These are phyloP conservation scores for Ginglymostoma cirratum DNA, from an alignment of 2,113 vertebrate species.

Conservation along the genomic window DNA sequence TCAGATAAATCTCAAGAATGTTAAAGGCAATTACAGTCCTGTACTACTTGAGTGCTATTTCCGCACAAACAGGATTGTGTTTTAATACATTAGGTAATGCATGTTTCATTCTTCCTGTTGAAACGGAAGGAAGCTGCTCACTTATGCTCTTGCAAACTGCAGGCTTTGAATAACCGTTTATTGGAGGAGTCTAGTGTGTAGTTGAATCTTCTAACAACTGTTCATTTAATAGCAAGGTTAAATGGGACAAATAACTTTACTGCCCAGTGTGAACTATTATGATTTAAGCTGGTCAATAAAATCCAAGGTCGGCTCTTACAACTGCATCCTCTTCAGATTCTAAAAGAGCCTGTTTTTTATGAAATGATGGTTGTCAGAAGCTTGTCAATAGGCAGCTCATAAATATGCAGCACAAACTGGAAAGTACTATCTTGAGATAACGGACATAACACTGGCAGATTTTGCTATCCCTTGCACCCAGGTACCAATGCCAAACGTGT, in stretches of 20 bases:
- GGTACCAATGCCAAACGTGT: not conserved
- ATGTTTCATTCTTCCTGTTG: not conserved
- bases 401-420: not conserved
- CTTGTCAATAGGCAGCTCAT: not conserved
- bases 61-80: not conserved
- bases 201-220: not conserved
- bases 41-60: not conserved
- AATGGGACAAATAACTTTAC: not conserved
- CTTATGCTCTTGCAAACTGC: not conserved
- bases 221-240: not conserved
- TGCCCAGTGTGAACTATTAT: not conserved
- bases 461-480: not conserved
- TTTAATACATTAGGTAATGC: not conserved
- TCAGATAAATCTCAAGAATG: not conserved
- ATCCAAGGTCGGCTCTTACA: not conserved
- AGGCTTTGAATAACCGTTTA: not conserved
- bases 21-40: not conserved
- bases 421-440: not conserved
- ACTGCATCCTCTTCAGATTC: not conserved
- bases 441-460: not conserved
- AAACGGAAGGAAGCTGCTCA: not conserved
- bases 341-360: not conserved
- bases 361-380: not conserved
- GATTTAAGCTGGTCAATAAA: not conserved
- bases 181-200: not conserved